A percentile compares a stretch with the other conserved stretches of the same genome.
Evolutionary conservation across 2,888 invertebrate genomes (phyloP).

Genomic region (Leptopterna dolabrata): DNA sequence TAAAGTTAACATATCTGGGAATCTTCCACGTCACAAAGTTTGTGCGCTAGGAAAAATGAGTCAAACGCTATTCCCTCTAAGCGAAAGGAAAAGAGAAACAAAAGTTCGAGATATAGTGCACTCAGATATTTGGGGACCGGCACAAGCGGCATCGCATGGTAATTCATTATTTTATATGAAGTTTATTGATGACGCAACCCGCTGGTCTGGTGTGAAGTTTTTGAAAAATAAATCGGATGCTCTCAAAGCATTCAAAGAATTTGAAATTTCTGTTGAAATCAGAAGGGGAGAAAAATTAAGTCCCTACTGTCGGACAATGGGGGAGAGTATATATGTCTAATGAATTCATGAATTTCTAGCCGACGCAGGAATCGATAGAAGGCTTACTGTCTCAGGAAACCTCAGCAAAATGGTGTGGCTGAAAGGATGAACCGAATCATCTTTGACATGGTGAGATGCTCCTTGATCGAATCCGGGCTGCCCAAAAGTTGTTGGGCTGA

Average conservation of each 20-base stretch:
- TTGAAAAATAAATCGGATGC: conserved; percentile 62
- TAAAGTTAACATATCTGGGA: neutral
- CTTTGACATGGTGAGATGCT: too few relatives aligned
- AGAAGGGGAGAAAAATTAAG: too few relatives aligned
- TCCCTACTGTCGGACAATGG: conserved; percentile 62
- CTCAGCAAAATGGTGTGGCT: conserved; percentile 43
- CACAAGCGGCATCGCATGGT: too few relatives aligned
- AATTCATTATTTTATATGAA: conserved; percentile 60
- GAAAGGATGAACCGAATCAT: too few relatives aligned
- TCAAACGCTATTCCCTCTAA: conserved; percentile 17
- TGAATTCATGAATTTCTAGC: conserved; percentile 61
- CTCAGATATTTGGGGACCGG: conserved; percentile 62
- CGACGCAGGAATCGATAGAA: too few relatives aligned
- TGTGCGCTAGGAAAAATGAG: too few relatives aligned
- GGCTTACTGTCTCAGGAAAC: conserved; percentile 63
- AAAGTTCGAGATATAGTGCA: conserved; percentile 62
- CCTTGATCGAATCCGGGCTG: neutral
- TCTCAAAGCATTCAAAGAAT: conserved; percentile 58
- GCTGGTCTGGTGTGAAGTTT: conserved; percentile 62
- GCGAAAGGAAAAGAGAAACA: neutral
- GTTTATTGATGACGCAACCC: conserved; percentile 63
- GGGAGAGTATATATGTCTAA: conserved; percentile 59
- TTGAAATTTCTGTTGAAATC: conserved; percentile 60
- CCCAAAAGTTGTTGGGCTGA: conserved; percentile 60
- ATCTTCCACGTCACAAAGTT: neutral